phyloP scores from a whole-genome alignment of 2,797 vertebrate genomes.

The Anabas testudineus region DNA sequence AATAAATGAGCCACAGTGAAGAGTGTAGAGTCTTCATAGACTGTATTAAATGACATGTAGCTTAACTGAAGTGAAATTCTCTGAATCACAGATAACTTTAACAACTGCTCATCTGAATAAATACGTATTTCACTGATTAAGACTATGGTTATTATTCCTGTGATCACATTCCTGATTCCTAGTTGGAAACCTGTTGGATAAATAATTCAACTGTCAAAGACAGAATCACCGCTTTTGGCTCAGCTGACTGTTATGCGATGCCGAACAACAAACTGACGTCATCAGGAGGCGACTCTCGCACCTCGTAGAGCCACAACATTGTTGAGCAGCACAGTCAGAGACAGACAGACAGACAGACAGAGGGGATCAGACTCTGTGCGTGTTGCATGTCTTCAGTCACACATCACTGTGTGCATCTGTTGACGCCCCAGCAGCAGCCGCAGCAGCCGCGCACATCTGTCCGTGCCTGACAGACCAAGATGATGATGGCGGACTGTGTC shows the following conservation, averaged over 20 bases:
- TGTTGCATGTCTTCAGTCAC: constrained; percentile 19
- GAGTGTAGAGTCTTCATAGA: no score
- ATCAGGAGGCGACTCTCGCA: constrained; percentile 68
- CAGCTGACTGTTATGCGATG: constrained; percentile 33
- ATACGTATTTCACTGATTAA: no score
- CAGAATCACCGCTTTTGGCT: background rate
- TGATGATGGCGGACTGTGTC: constrained; percentile 80
- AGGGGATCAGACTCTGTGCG: fast-evolving
- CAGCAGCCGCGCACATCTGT: constrained; percentile 22
- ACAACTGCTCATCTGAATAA: no score
- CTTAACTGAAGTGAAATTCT: no score
- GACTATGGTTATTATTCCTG: no score
- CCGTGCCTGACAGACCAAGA: constrained; percentile 14
- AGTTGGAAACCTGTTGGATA: no score
- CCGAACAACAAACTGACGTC: constrained; percentile 71
- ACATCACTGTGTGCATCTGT: constrained; percentile 4
- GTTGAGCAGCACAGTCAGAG: background rate
- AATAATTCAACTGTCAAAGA: no score
- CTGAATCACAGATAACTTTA: no score
- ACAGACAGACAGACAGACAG: background rate
- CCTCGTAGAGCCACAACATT: constrained; percentile 27
- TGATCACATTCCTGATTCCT: no score
- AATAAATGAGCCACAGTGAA: no score
- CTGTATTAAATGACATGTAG: no score
- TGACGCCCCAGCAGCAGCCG: constrained; percentile 28